Percentiles rank a stretch among this genome's conserved stretches.
These are phyloP conservation scores for Belonocnema kinseyi DNA, from an alignment of 1,140 invertebrate species.

Conservation along the genomic window DNA sequence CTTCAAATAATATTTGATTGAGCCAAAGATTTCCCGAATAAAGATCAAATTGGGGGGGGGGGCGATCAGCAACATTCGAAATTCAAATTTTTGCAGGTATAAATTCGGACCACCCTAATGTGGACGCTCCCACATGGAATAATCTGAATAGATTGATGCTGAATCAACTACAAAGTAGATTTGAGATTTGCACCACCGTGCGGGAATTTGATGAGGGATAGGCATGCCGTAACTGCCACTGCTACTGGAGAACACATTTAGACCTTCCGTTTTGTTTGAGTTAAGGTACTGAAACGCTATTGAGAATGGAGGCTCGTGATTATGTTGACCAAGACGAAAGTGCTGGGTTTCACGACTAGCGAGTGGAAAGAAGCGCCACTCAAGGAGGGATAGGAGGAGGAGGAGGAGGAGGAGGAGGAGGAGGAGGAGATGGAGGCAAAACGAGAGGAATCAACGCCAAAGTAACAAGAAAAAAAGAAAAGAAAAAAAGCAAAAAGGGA, in stretches of 20 bases:
- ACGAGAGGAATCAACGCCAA: constrained; percentile 30
- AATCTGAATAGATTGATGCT: too few species aligned
- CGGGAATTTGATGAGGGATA: constrained; percentile 39
- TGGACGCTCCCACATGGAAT: too few species aligned
- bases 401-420: background rate
- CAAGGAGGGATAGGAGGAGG: constrained; percentile 9
- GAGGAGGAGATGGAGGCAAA: constrained; percentile 25
- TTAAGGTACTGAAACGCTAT: constrained; percentile 39
- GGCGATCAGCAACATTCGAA: too few species aligned
- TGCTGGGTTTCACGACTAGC: constrained; percentile 16
- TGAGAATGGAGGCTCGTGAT: constrained; percentile 20
- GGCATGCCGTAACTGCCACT: constrained; percentile 27
- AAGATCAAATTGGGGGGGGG: too few species aligned
- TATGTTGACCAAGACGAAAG: constrained; percentile 25
- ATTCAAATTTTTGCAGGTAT: too few species aligned
- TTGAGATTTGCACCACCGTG: too few species aligned
- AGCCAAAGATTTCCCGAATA: too few species aligned
- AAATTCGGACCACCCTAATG: too few species aligned
- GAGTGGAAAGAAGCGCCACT: constrained; percentile 29
- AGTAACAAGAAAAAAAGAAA: constrained; percentile 26
- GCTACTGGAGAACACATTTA: constrained; percentile 30
- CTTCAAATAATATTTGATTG: too few species aligned
- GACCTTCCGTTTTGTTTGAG: constrained; percentile 46
- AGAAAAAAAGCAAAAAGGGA: background rate
- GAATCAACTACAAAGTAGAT: too few species aligned